Evolutionary conservation across 2,797 vertebrate genomes (phyloP), one percentile per base, ranked within the genome.

Genomic region (Pipistrellus pygmaeus): DNA sequence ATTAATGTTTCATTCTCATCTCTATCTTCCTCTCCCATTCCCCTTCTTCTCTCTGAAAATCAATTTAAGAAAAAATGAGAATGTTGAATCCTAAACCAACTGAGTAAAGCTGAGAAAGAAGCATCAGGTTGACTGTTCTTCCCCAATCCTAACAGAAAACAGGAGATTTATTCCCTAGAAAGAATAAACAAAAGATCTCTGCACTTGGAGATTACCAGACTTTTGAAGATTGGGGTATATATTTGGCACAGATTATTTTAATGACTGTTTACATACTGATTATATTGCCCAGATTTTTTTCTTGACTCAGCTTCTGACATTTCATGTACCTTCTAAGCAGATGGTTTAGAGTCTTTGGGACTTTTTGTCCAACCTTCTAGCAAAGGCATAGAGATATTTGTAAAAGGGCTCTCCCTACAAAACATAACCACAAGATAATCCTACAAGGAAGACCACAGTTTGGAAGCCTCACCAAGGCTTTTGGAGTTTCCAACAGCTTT

Each of bases 161-260:
- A 93, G 73, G 69, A 90, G 25, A 44, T 53, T 62, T 76, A 71
- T 89, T 93, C 32, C 85, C 69, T 82, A 51, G 20, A 71, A 88
- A 95, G 60, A 17, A 51, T 89, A 75, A 93, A 82, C 35, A 78
- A 53, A 94, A 78, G 27, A 41, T 92, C n/a, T 85, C 51, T 88
- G n/a, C 20, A 55, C 53, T 71, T 83, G 21, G 48, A 84, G 48
- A 76, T 87, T 91, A 44, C 35, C 35, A 83, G 32, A 73, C 10
- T 68, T 20, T 66, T 82, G 77, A 86, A 18, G 66, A 46, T 25
- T 86, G 17, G 14, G 38, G 14, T 69, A 73, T 25, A 44, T 48
- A 62, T 80, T 75, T 89, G 46, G 25, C 60, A 73, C 48, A 48
- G 62, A 53, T 30, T 15, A 60, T 89, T 89, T 93, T 81, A 94